A percentile compares a stretch with the other conserved stretches of the same genome.
Conservation (phyloP, 92 coral and sea anemone species). For the Desmophyllum pertusum region DNA sequence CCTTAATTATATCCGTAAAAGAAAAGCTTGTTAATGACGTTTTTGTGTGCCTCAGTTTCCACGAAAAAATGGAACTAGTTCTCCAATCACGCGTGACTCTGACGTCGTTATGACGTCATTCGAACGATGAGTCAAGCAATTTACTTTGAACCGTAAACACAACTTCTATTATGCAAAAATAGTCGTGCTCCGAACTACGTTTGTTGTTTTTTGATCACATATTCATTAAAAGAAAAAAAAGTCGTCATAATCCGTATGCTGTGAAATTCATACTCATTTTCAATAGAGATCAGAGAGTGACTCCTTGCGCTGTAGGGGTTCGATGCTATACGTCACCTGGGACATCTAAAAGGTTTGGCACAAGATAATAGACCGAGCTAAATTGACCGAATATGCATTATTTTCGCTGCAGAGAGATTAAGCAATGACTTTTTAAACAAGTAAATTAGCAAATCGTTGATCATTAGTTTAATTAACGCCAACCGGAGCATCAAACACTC, state of each 20-base stretch:
- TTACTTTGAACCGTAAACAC: not conserved
- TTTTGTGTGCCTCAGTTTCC: not conserved
- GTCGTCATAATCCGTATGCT: not conserved
- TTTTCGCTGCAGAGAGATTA: not conserved
- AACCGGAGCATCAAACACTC: conserved; percentile 7
- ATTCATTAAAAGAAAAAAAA: not conserved
- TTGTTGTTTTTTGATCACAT: not conserved
- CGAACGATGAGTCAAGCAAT: conserved; percentile 11
- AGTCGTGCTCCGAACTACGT: not conserved
- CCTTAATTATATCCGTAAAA: not conserved
- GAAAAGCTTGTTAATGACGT: not conserved
- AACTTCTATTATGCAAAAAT: conserved; percentile 8
- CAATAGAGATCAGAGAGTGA: not conserved
- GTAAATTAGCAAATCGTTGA: conserved; percentile 25
- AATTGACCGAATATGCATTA: conserved; percentile 3
- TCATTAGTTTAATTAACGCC: conserved; percentile 20
- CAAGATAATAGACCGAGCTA: not conserved
- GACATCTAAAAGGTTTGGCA: not conserved
- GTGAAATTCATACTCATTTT: not conserved
- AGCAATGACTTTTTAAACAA: not conserved
- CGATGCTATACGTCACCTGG: not conserved
- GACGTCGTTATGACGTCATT: conserved; percentile 36
- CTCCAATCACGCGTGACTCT: conserved; percentile 19
- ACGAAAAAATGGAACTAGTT: conserved; percentile 9
- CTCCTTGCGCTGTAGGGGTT: not conserved